Base-by-base conservation (phyloP, 2,113 vertebrate genomes). In the Psittacula cyanocephala region DNA sequence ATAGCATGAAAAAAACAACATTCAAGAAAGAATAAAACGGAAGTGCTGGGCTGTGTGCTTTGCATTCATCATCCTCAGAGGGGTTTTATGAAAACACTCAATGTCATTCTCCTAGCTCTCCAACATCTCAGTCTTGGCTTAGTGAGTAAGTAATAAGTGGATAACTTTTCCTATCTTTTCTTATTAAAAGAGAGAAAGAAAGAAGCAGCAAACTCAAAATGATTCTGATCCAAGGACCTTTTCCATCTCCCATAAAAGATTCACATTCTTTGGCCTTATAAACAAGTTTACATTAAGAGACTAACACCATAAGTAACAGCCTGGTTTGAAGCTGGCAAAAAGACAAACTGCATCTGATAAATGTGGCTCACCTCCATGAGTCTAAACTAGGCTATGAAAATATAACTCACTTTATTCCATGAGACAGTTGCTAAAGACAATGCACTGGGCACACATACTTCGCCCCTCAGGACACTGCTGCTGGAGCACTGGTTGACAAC, bases 401-500 rank as follows among this genome's bases (percentile, higher is more conserved):
- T 41, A 41, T 22, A 75, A 37, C 77, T 86, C 76, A 88, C 69
- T 60, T 71, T 86, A 72, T 84, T 93, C 80, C 77, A 43, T 0
- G 0, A 81, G 47, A 41, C n/a, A 75, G 22, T 22, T 27, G 8
- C n/a, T 72, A 78, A 71, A 68, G 35, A 62, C 16, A 93, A 65
- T 10, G 43, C 0, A 1, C n/a, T 50, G 37, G 52, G 29, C 35
- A 64, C 23, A 57, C 10, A 29, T 0, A 2, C 29, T 69, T 77
- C 5, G 0, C 47, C 29, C 78, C 43, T 17, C 64, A 27, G 60
- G 76, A 25, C 41, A 37, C 33, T 49, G 46, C 25, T 86, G 49
- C 64, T 46, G 37, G 24, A 79, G 22, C 2, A 0, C 25, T 17
- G 37, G 2, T 2, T 33, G 35, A 37, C 6, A 49, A 2, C 0